Conservation (phyloP, 1,140 invertebrate species). For the Coelopa frigida region DNA sequence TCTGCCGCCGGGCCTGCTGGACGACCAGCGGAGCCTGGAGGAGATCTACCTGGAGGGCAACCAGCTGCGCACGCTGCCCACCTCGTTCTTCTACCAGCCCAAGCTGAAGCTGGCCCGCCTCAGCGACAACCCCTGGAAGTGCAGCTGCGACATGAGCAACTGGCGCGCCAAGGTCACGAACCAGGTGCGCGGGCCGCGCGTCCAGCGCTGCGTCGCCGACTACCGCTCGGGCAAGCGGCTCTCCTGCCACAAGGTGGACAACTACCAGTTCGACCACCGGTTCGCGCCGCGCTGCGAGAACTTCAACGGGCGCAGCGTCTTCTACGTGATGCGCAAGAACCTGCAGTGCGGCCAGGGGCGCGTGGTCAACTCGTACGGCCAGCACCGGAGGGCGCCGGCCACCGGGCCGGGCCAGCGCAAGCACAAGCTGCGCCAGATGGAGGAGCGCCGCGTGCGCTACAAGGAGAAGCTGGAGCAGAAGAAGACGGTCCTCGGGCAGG, state of each 20-base stretch:
- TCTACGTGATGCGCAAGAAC: constrained; percentile 40
- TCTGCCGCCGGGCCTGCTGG: constrained; percentile 56
- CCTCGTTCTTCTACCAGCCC: constrained; percentile 51
- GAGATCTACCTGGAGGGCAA: constrained; percentile 59
- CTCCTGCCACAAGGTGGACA: constrained; percentile 26
- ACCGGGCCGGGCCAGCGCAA: no score
- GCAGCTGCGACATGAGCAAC: constrained; percentile 55
- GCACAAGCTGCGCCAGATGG: background rate
- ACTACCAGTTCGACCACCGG: constrained; percentile 50
- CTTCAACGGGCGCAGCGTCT: constrained; percentile 54
- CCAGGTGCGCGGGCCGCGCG: constrained; percentile 26
- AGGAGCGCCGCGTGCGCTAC: constrained; percentile 7
- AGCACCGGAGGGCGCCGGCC: no score
- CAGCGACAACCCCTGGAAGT: constrained; percentile 61
- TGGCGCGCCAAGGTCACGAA: constrained; percentile 55
- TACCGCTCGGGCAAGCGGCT: constrained; percentile 28
- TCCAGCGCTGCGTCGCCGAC: constrained; percentile 43
- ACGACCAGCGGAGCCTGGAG: constrained; percentile 52
- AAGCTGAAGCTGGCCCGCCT: constrained; percentile 50
- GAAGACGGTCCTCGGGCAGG: no score
- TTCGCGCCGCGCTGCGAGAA: constrained; percentile 56
- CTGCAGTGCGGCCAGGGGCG: constrained; percentile 22
- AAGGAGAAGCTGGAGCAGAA: constrained; percentile 1
- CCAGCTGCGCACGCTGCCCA: constrained; percentile 50
- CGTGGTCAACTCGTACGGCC: background rate